Percentiles rank a stretch among this genome's conserved stretches.
phyloP scores from a whole-genome alignment of 2,113 vertebrate genomes.

The Trochalopteron elliotii region DNA sequence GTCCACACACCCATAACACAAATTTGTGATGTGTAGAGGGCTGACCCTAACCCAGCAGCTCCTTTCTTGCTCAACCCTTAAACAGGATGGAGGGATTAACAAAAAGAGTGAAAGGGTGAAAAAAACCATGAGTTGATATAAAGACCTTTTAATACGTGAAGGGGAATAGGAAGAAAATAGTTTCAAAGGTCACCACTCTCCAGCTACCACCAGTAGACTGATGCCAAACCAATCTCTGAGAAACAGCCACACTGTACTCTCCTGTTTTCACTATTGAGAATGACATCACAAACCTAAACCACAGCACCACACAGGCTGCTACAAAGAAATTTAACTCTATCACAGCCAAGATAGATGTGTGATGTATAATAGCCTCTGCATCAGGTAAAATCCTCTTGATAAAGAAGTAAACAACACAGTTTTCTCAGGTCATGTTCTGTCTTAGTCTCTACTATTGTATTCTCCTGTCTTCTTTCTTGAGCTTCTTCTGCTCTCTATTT shows the following conservation, averaged over 20 bases:
- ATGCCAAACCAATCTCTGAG: neutral
- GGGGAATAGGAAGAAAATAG: accelerated
- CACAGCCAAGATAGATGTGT: neutral
- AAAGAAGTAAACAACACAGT: neutral
- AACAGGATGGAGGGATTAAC: neutral
- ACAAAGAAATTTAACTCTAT: neutral
- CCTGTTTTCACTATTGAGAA: neutral
- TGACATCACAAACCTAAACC: neutral
- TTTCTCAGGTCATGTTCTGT: neutral
- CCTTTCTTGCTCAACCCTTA: accelerated
- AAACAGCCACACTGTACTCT: neutral
- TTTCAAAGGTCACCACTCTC: neutral
- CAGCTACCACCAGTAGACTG: neutral
- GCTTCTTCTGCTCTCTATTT: neutral
- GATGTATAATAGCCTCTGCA: neutral
- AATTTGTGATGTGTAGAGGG: neutral
- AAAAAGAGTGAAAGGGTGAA: accelerated
- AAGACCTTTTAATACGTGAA: neutral
- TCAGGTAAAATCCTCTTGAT: neutral
- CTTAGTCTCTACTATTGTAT: neutral
- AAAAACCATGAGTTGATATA: neutral
- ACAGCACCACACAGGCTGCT: neutral
- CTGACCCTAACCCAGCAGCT: neutral
- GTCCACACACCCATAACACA: neutral
- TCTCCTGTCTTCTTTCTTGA: neutral